Evolutionary conservation across 2,113 vertebrate genomes (phyloP).

Genomic region (Etheostoma spectabile): DNA sequence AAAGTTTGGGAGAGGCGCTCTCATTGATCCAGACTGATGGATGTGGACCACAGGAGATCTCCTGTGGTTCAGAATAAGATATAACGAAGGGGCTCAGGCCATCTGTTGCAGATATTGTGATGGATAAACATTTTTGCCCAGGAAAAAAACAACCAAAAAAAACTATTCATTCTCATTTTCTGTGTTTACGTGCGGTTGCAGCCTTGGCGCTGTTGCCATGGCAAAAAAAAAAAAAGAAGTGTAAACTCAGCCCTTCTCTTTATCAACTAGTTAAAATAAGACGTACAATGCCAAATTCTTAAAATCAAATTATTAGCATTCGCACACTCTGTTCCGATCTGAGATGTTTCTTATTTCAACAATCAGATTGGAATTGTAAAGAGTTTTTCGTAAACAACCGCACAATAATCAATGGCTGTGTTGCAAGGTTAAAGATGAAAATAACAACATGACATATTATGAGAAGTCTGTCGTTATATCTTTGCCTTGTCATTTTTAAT

Average conservation of each 20-base stretch:
- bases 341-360: no score
- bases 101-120: background rate
- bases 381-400: background rate
- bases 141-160: background rate
- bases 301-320: background rate
- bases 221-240: background rate
- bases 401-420: background rate
- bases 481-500: background rate
- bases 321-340: background rate
- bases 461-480: background rate
- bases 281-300: background rate
- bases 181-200: slow-evolving; percentile 15
- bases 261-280: background rate
- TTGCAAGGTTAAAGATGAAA: background rate
- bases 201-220: slow-evolving; percentile 30
- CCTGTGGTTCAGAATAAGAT: no score
- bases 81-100: background rate
- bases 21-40: background rate
- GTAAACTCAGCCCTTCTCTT: background rate
- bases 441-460: background rate
- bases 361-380: background rate
- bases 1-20: background rate
- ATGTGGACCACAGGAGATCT: background rate
- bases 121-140: background rate
- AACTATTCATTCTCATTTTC: background rate